A percentile compares a stretch with the other conserved stretches of the same genome.
These are phyloP conservation scores for Polyommatus icarus DNA, from an alignment of 2,888 invertebrate species.

Conservation along the genomic window DNA sequence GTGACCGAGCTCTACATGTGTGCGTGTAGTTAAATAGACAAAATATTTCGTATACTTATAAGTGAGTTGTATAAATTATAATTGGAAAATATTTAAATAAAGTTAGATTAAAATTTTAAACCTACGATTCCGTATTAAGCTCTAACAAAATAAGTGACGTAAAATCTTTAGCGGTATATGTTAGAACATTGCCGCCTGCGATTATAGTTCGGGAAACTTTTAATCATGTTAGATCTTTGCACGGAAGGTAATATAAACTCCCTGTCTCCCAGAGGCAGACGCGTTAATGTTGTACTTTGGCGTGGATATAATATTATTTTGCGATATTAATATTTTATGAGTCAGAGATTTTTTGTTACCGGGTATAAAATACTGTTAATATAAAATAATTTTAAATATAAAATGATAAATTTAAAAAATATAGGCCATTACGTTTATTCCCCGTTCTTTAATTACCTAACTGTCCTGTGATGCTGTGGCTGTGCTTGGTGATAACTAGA, in stretches of 20 bases:
- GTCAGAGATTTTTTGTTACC: neutral
- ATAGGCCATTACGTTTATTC: too few species aligned
- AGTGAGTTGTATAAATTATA: too few species aligned
- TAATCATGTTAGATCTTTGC: slow-evolving; percentile 8
- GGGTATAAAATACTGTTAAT: too few species aligned
- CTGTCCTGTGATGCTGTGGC: too few species aligned
- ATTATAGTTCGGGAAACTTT: neutral
- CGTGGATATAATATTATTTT: neutral
- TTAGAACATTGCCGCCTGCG: neutral
- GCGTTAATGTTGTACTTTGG: neutral
- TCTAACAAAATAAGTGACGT: neutral
- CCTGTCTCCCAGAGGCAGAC: neutral
- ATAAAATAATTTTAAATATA: neutral
- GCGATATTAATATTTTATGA: neutral
- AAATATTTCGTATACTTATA: too few species aligned
- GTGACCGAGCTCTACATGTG: too few species aligned
- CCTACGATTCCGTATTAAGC: neutral
- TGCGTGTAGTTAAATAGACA: too few species aligned
- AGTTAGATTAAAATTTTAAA: neutral
- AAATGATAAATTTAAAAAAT: too few species aligned
- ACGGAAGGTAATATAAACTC: slow-evolving; percentile 8
- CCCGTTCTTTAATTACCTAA: too few species aligned
- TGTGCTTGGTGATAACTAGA: too few species aligned
- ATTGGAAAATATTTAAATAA: too few species aligned
- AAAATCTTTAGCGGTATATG: neutral